phyloP scores from a whole-genome alignment of 2,888 invertebrate genomes.

The Zaprionus bogoriensis region DNA sequence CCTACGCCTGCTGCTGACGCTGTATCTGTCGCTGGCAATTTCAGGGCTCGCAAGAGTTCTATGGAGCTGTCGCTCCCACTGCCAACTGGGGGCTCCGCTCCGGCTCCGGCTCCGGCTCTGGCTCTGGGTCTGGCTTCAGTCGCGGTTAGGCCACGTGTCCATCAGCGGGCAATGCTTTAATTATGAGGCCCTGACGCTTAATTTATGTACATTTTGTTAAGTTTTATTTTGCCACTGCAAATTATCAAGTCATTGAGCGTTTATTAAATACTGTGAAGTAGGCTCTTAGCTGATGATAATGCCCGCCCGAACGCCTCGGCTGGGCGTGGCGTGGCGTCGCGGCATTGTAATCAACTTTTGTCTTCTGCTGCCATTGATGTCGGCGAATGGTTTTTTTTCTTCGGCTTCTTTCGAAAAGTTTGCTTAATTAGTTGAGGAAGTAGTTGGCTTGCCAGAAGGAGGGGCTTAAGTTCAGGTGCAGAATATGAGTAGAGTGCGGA shows the following conservation, averaged over 20 bases:
- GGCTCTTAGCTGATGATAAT: constrained; percentile 20
- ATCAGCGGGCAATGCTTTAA: constrained; percentile 69
- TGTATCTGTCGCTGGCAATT: not conserved
- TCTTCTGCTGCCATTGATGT: not conserved
- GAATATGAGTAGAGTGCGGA: not conserved
- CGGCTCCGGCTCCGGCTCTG: not conserved
- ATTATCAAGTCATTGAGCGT: constrained; percentile 77
- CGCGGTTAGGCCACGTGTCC: constrained; percentile 65
- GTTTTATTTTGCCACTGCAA: constrained; percentile 68
- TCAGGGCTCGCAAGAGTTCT: not conserved
- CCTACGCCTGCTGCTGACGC: not conserved
- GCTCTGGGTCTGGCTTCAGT: not conserved
- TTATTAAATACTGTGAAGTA: constrained; percentile 65
- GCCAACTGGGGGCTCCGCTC: too few species aligned
- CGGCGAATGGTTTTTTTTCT: not conserved
- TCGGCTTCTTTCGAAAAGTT: not conserved
- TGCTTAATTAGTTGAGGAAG: not conserved
- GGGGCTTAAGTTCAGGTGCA: not conserved
- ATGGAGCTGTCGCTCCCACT: constrained; percentile 23
- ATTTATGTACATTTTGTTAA: constrained; percentile 78
- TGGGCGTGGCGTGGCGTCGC: not conserved
- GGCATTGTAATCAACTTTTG: not conserved
- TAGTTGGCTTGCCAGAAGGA: not conserved
- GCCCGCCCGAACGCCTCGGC: not conserved
- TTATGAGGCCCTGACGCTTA: constrained; percentile 66